phyloP scores from a whole-genome alignment of 2,113 vertebrate species.

The Callocephalon fimbriatum region DNA sequence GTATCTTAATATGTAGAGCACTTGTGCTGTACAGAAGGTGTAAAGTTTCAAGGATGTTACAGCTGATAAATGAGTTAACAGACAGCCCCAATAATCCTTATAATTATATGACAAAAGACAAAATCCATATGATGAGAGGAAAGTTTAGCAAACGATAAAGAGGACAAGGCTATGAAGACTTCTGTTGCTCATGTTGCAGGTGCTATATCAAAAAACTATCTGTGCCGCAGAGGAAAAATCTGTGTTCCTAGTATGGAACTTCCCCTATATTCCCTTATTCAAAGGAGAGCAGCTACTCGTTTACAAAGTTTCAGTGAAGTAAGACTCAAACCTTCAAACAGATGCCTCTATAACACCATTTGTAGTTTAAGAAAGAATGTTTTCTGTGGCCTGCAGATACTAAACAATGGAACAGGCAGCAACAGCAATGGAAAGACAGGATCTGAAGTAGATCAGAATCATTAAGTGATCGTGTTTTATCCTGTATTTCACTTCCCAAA shows the following conservation, averaged over 20 bases:
- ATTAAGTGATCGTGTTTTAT: not conserved
- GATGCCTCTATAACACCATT: not conserved
- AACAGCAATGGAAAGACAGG: not conserved
- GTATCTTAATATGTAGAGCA: not conserved
- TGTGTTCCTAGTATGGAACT: not conserved
- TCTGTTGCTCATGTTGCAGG: not conserved
- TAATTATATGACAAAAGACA: not conserved
- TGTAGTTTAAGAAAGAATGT: not conserved
- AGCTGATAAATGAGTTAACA: not conserved
- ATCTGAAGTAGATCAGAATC: not conserved
- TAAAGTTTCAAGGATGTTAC: not conserved
- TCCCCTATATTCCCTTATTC: not conserved
- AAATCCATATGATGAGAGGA: not conserved
- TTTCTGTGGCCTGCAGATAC: not conserved
- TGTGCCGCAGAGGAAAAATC: fast-evolving
- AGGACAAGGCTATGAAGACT: fast-evolving
- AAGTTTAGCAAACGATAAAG: not conserved
- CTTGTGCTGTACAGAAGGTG: not conserved
- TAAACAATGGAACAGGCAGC: not conserved
- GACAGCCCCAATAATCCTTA: not conserved
- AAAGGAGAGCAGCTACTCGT: not conserved
- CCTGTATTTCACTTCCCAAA: not conserved
- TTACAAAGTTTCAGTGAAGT: not conserved
- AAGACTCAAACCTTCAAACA: not conserved
- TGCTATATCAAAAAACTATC: not conserved